Percentiles rank a stretch among this genome's conserved stretches.
Conservation (phyloP, 2,113 vertebrate genomes). For the Peromyscus californicus region DNA sequence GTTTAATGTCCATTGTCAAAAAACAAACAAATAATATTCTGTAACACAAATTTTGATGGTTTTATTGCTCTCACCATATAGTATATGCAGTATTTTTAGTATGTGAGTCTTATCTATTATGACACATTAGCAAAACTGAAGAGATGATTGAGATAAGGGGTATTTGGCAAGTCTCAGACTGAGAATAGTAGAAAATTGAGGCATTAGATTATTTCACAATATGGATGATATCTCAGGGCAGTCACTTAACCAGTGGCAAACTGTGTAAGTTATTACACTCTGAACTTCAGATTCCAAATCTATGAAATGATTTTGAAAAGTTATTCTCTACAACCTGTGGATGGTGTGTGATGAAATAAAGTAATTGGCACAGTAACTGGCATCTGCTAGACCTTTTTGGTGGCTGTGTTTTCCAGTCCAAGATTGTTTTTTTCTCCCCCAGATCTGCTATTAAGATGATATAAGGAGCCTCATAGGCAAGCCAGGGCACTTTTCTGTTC, state of each 20-base stretch:
- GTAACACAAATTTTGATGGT: background rate
- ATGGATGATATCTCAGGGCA: background rate
- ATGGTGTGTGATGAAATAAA: background rate
- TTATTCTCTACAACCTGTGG: background rate
- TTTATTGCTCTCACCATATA: background rate
- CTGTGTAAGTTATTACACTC: background rate
- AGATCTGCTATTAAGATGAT: background rate
- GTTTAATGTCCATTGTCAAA: background rate
- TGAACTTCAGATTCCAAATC: background rate
- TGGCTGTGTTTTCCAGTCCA: background rate
- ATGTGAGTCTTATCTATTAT: background rate
- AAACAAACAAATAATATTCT: background rate
- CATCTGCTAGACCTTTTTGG: background rate
- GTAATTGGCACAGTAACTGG: background rate
- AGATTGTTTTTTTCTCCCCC: background rate
- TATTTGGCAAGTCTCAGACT: background rate
- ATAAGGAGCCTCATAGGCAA: background rate
- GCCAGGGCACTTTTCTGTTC: background rate
- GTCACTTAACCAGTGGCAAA: background rate
- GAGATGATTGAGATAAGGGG: slow-evolving; percentile 27
- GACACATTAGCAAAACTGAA: background rate
- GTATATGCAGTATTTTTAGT: background rate
- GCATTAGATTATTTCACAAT: background rate
- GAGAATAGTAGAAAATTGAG: background rate
- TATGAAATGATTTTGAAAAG: background rate